These are phyloP conservation scores for Hemibagrus wyckioides DNA, from an alignment of 2,113 vertebrate species.

Conservation along the genomic window DNA sequence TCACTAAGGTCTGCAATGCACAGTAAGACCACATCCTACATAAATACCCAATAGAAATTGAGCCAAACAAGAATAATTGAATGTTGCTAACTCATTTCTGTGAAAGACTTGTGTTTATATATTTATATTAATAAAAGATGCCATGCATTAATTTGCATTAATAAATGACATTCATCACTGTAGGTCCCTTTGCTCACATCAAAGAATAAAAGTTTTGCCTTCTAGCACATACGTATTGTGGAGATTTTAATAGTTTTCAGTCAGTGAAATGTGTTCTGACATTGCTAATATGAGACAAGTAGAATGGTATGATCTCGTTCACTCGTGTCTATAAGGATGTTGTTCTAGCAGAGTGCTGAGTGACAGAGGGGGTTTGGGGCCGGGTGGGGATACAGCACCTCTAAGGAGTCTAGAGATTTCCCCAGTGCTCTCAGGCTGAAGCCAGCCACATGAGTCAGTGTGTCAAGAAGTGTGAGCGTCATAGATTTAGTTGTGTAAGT, in stretches of 20 bases:
- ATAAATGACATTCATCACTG: background rate
- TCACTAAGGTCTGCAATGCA: background rate
- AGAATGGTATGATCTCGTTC: background rate
- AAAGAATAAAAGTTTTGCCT: background rate
- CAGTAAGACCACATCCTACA: background rate
- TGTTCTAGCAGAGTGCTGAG: background rate
- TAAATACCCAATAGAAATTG: background rate
- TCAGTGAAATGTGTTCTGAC: background rate
- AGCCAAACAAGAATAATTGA: background rate
- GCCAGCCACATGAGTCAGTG: background rate
- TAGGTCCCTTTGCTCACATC: background rate
- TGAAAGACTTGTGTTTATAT: background rate
- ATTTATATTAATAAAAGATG: background rate
- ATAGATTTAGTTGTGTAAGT: slow-evolving; percentile 50
- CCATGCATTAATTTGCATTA: background rate
- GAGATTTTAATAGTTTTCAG: background rate
- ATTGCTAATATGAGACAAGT: background rate
- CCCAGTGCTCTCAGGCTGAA: slow-evolving; percentile 11
- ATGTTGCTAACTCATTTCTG: background rate
- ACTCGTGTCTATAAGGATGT: background rate
- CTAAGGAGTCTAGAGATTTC: slow-evolving; percentile 1
- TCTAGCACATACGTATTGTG: too few relatives aligned
- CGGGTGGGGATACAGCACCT: background rate
- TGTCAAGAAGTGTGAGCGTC: slow-evolving; percentile 26
- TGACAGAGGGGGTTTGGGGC: background rate